Conservation (phyloP, 2,113 vertebrate species). For the Brienomyrus longianalis region DNA sequence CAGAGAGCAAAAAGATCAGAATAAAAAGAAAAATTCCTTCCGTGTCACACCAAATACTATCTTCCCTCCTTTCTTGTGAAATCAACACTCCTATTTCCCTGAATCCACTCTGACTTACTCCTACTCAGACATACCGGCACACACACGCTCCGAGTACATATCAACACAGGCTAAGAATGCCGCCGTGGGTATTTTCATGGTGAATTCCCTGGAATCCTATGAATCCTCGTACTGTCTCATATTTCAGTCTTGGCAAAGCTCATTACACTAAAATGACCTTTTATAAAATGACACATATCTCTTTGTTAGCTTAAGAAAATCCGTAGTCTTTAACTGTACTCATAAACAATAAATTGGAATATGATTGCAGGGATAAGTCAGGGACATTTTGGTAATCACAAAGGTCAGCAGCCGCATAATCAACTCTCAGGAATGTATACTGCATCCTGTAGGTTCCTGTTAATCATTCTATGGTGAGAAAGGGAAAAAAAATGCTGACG, state of each 20-base stretch:
- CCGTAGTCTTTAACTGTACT: not conserved
- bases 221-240: not conserved
- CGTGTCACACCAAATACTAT: constrained; percentile 44
- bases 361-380: not conserved
- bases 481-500: constrained; percentile 32
- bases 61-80: constrained; percentile 42
- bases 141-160: not conserved
- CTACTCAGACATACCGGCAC: constrained; percentile 9
- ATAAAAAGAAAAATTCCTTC: constrained; percentile 48
- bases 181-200: not conserved
- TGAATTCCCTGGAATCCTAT: not conserved
- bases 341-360: not conserved
- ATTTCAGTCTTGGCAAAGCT: not conserved
- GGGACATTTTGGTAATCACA: not conserved
- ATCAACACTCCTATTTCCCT: constrained; percentile 47
- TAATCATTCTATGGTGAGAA: constrained; percentile 38
- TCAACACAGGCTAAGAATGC: not conserved
- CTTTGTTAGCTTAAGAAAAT: not conserved
- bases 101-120: constrained; percentile 56
- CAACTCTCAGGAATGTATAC: not conserved
- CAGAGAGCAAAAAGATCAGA: constrained; percentile 25
- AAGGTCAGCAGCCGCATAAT: not conserved
- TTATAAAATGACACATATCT: not conserved
- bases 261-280: not conserved
- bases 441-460: constrained; percentile 22